These are phyloP conservation scores for Rhogogaster chlorosoma DNA, from an alignment of 2,888 invertebrate genomes.

Conservation along the genomic window DNA sequence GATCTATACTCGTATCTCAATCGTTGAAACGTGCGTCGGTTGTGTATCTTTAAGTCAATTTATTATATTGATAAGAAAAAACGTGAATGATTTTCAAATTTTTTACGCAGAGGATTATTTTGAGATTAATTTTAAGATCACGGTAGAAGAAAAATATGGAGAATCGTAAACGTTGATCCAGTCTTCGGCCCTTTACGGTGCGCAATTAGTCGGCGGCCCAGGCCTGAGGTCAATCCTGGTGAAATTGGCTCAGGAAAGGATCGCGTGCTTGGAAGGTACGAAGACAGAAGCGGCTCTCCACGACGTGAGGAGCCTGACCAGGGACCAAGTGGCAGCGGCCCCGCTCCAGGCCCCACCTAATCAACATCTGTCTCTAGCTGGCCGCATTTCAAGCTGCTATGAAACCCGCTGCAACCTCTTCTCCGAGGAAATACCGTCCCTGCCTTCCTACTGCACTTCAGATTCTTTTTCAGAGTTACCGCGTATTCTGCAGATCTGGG, in stretches of 20 bases:
- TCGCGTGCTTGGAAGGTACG: conserved; percentile 70
- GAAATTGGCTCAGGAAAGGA: conserved; percentile 61
- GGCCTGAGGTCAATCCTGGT: conserved; percentile 28
- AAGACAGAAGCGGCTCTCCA: conserved; percentile 73
- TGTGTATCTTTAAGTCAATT: not conserved
- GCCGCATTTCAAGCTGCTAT: conserved; percentile 60
- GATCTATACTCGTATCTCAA: conserved; percentile 12
- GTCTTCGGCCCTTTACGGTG: not conserved
- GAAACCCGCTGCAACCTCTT: conserved; percentile 44
- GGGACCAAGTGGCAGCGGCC: conserved; percentile 60
- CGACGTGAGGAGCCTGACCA: conserved; percentile 63
- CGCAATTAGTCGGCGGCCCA: conserved; percentile 36
- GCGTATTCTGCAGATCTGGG: conserved; percentile 6
- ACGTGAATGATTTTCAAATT: not conserved
- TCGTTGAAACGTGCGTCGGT: not conserved
- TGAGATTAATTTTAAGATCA: not conserved
- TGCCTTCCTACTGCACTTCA: not conserved
- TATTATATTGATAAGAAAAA: not conserved
- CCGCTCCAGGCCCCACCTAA: conserved; percentile 68
- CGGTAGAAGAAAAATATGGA: not conserved
- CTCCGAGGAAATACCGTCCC: conserved; percentile 26
- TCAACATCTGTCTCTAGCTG: conserved; percentile 72
- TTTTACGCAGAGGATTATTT: not conserved
- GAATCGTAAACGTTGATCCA: conserved; percentile 19
- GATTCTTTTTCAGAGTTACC: not conserved